phyloP scores from a whole-genome alignment of 2,888 invertebrate genomes.

The Ophioninae sp. region DNA sequence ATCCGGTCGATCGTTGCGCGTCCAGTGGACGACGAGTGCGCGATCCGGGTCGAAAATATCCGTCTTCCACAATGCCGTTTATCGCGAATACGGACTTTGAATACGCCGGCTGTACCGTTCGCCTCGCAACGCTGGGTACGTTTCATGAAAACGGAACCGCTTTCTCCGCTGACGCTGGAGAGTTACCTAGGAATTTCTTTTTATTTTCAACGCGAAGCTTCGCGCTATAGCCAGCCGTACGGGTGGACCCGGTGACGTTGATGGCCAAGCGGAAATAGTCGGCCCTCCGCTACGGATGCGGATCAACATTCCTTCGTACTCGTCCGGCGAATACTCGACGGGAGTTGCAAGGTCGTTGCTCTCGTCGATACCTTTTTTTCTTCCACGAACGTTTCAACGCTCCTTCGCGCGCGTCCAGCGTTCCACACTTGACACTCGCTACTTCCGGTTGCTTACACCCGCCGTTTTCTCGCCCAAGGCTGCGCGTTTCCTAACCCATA shows the following conservation, averaged over 20 bases:
- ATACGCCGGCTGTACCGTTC: neutral
- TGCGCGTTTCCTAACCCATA: neutral
- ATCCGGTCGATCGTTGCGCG: conserved; percentile 40
- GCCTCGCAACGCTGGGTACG: no score
- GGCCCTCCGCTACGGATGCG: neutral
- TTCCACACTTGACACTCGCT: neutral
- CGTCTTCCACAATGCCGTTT: neutral
- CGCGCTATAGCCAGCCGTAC: neutral
- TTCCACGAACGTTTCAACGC: neutral
- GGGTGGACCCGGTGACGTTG: neutral
- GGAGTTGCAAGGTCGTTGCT: neutral
- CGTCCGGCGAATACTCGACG: neutral
- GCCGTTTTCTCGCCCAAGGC: neutral
- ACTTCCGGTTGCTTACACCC: neutral
- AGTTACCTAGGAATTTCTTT: neutral
- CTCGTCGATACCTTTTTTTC: neutral
- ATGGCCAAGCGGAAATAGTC: neutral
- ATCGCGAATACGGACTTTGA: neutral
- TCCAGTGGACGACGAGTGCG: conserved; percentile 34
- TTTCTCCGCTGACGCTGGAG: neutral
- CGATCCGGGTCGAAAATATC: conserved; percentile 25
- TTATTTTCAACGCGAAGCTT: neutral
- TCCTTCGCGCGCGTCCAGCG: neutral
- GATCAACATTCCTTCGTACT: neutral
- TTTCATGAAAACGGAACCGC: neutral